Evolutionary conservation across 2,888 invertebrate genomes (phyloP).

Genomic region (Phyllotreta striolata): DNA sequence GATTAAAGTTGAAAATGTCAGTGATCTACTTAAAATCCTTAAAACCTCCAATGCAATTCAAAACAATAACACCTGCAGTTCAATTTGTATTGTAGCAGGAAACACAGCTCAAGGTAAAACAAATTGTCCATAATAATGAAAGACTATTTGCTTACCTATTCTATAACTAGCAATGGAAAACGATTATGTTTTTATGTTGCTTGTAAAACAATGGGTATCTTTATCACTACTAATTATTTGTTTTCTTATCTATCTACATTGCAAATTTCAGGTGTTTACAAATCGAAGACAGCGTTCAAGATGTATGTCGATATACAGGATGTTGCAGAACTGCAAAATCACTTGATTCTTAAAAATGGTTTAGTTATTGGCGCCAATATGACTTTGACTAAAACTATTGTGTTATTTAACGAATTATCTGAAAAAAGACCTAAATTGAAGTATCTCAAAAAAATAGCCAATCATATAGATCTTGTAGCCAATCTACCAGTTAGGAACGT

Average conservation of each 20-base stretch:
- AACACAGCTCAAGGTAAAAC: constrained; percentile 76
- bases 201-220: not conserved
- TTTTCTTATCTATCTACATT: constrained; percentile 2
- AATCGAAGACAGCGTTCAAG: constrained; percentile 59
- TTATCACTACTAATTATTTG: not conserved
- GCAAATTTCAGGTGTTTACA: constrained; percentile 43
- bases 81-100: constrained; percentile 69
- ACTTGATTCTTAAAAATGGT: constrained; percentile 60
- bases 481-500: constrained; percentile 68
- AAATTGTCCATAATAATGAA: constrained; percentile 74
- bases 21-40: constrained; percentile 67
- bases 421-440: constrained; percentile 63
- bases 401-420: constrained; percentile 61
- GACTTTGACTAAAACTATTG: constrained; percentile 66
- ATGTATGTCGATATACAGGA: constrained; percentile 70
- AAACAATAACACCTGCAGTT: constrained; percentile 57
- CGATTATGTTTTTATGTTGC: not conserved
- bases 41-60: constrained; percentile 51
- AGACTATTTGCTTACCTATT: not conserved
- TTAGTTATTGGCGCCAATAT: constrained; percentile 69
- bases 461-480: constrained; percentile 75
- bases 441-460: constrained; percentile 67
- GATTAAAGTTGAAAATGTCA: constrained; percentile 66
- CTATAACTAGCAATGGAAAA: no score
- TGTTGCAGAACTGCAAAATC: constrained; percentile 65